These are phyloP conservation scores for Urophycis tenuis DNA, from an alignment of 2,797 vertebrate genomes.

Conservation along the genomic window DNA sequence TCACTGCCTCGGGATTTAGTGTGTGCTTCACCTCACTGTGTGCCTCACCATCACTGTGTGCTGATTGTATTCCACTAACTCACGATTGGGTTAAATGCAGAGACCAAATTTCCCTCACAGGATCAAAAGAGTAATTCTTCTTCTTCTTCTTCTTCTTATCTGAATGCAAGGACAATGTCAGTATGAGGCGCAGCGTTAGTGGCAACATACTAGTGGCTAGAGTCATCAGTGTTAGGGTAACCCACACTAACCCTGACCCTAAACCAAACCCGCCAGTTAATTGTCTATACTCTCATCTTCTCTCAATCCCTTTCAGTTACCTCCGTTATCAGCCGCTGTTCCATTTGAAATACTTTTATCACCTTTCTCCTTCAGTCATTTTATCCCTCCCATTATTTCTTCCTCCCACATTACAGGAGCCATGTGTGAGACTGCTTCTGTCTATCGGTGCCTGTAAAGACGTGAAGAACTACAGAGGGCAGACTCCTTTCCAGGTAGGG, in stretches of 20 bases:
- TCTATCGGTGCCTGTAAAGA: constrained; percentile 79
- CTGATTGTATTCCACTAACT: too few species aligned
- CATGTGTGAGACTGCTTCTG: constrained; percentile 77
- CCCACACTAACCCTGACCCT: background rate
- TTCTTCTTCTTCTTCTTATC: too few species aligned
- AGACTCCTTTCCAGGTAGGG: constrained; percentile 82
- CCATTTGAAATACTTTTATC: background rate
- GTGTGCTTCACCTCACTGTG: too few species aligned
- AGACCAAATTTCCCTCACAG: too few species aligned
- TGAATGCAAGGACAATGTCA: background rate
- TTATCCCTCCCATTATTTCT: background rate
- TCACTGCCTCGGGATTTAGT: too few species aligned
- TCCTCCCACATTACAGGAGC: constrained; percentile 71
- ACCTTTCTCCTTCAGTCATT: background rate
- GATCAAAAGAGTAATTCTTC: too few species aligned
- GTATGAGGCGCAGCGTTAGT: too few species aligned
- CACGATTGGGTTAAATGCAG: too few species aligned
- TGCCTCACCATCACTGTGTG: too few species aligned
- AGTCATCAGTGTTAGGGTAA: too few species aligned
- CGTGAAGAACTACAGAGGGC: constrained; percentile 81
- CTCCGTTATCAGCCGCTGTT: background rate
- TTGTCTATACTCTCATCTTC: background rate
- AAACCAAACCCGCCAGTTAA: background rate
- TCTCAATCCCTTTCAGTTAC: background rate
- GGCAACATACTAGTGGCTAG: too few species aligned